These are phyloP conservation scores for Sebastes oblongus DNA, from an alignment of 2,797 vertebrate species.

Conservation along the genomic window DNA sequence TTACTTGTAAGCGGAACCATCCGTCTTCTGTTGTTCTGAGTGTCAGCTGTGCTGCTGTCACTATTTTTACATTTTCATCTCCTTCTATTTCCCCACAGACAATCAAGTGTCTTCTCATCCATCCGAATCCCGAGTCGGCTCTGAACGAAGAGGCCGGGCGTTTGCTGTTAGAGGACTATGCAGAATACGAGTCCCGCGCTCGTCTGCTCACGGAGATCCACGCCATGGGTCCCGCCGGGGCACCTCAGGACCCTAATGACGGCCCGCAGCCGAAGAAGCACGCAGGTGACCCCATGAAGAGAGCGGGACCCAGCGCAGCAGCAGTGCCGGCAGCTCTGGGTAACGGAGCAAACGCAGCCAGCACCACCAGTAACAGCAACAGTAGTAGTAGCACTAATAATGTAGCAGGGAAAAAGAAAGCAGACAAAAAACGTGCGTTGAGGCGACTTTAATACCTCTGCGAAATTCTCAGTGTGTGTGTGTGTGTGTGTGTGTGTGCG, in stretches of 20 bases:
- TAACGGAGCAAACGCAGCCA: constrained; percentile 79
- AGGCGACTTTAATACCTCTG: constrained; percentile 87
- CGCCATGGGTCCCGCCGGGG: constrained; percentile 83
- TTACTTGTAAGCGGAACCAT: constrained; percentile 83
- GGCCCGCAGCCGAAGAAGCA: constrained; percentile 87
- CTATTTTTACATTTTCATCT: neutral
- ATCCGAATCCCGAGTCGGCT: constrained; percentile 93
- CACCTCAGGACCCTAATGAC: constrained; percentile 80
- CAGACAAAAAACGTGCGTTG: constrained; percentile 93
- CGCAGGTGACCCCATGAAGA: constrained; percentile 84
- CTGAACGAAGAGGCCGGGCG: constrained; percentile 93
- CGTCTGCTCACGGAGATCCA: constrained; percentile 93
- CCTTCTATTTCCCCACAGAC: constrained; percentile 77
- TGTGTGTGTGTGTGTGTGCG: constrained; percentile 36
- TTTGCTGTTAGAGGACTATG: constrained; percentile 92
- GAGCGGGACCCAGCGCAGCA: constrained; percentile 70
- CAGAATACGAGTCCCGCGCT: constrained; percentile 91
- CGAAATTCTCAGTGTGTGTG: constrained; percentile 40
- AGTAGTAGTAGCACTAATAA: constrained; percentile 78
- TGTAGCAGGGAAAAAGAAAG: constrained; percentile 90
- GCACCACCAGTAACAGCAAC: constrained; percentile 75
- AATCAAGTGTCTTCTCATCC: constrained; percentile 96
- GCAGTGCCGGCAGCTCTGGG: constrained; percentile 74
- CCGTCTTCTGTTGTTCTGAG: neutral
- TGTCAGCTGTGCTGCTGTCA: neutral